phyloP scores from a whole-genome alignment of 2,113 vertebrate species.

The Cheirogaleus medius region DNA sequence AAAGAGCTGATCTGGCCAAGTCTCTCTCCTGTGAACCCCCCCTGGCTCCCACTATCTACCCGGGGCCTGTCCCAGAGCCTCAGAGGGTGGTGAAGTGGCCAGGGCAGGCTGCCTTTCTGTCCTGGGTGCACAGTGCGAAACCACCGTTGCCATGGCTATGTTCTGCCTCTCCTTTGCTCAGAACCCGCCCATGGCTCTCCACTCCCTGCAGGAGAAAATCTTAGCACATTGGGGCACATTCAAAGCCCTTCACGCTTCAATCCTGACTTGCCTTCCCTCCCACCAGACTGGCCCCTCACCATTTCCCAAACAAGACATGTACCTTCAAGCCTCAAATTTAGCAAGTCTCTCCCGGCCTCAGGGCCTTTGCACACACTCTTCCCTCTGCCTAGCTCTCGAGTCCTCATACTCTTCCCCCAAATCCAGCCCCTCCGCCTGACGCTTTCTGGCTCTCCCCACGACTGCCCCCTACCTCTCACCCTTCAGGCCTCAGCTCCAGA shows the following conservation, averaged over 20 bases:
- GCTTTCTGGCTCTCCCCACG: neutral
- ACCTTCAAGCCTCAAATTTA: neutral
- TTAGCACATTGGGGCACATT: neutral
- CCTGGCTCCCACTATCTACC: neutral
- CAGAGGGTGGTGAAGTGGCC: neutral
- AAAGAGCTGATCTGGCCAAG: neutral
- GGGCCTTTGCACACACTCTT: neutral
- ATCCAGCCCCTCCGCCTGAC: accelerated
- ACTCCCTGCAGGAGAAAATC: neutral
- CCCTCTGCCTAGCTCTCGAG: neutral
- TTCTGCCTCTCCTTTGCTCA: neutral
- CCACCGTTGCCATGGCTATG: neutral
- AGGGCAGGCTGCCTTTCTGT: neutral
- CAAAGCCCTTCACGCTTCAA: neutral
- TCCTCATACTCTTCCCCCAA: neutral
- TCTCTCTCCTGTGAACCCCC: neutral
- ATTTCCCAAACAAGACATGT: neutral
- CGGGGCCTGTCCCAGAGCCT: neutral
- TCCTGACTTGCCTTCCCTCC: neutral
- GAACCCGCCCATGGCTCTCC: neutral
- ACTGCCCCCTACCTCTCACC: neutral
- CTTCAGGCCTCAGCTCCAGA: neutral
- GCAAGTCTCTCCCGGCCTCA: neutral
- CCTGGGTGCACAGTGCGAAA: neutral
- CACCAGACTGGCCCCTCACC: neutral